Conservation (phyloP, 2,797 vertebrate species). For the Acrocephalus scirpaceus region DNA sequence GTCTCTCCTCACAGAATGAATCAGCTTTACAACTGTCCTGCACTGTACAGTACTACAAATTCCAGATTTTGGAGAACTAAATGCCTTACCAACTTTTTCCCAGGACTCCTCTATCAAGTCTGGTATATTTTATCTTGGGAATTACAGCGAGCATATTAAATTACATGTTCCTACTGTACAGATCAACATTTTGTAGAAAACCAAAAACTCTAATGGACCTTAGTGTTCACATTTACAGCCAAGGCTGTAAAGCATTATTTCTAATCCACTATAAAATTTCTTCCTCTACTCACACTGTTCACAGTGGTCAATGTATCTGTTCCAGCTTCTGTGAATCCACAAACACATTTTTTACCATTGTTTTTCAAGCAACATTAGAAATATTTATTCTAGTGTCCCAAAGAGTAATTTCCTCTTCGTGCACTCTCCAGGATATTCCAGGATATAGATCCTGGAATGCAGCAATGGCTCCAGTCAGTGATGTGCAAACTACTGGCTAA, state of each 20-base stretch:
- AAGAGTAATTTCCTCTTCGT: neutral
- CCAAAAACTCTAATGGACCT: neutral
- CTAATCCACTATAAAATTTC: neutral
- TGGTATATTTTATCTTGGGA: neutral
- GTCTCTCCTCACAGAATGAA: fast-evolving
- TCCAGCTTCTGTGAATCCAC: neutral
- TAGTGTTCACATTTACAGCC: neutral
- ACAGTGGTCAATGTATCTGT: neutral
- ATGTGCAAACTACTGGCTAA: neutral
- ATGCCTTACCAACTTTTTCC: neutral
- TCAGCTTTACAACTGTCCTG: neutral
- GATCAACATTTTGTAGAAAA: neutral
- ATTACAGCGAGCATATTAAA: neutral
- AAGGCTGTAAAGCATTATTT: neutral
- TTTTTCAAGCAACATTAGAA: neutral
- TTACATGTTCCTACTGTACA: neutral
- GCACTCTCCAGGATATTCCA: neutral
- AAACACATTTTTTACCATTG: neutral
- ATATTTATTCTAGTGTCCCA: neutral
- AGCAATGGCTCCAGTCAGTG: neutral
- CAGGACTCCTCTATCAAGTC: neutral
- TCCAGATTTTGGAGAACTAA: neutral
- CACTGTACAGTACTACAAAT: neutral
- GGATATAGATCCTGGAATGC: neutral
- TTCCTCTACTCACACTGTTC: neutral